These are phyloP conservation scores for Emmelina monodactyla DNA, from an alignment of 2,888 invertebrate species.

Conservation along the genomic window DNA sequence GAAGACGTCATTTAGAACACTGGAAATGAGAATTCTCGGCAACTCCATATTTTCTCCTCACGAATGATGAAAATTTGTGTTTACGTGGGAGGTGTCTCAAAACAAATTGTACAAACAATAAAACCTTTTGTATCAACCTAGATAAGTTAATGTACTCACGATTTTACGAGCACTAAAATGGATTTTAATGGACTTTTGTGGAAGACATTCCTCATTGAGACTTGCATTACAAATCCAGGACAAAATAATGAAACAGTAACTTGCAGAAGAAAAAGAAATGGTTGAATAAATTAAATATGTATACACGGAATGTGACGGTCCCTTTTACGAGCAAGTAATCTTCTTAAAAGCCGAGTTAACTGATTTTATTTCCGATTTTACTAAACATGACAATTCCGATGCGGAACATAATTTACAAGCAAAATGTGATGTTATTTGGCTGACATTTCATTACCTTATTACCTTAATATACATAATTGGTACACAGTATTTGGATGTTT, in stretches of 20 bases:
- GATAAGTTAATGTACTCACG: not conserved
- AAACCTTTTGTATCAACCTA: not conserved
- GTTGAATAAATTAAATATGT: not conserved
- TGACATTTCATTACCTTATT: no score
- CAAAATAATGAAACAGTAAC: no score
- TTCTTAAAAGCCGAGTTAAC: not conserved
- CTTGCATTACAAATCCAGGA: no score
- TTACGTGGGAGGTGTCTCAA: not conserved
- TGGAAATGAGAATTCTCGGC: not conserved
- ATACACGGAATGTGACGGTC: not conserved
- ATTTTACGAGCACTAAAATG: constrained; percentile 18
- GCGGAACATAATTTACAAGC: no score
- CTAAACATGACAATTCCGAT: no score
- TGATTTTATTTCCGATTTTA: no score
- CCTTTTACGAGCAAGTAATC: not conserved
- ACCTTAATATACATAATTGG: no score
- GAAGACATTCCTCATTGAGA: constrained; percentile 12
- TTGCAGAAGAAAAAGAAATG: not conserved
- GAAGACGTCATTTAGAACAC: not conserved
- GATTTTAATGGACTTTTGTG: constrained; percentile 7
- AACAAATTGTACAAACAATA: constrained; percentile 1
- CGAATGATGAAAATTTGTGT: not conserved
- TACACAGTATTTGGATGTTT: no score
- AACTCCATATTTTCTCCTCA: not conserved
- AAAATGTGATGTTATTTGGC: no score